Conservation (phyloP, 2,888 invertebrate genomes). For the Monochamus alternatus region DNA sequence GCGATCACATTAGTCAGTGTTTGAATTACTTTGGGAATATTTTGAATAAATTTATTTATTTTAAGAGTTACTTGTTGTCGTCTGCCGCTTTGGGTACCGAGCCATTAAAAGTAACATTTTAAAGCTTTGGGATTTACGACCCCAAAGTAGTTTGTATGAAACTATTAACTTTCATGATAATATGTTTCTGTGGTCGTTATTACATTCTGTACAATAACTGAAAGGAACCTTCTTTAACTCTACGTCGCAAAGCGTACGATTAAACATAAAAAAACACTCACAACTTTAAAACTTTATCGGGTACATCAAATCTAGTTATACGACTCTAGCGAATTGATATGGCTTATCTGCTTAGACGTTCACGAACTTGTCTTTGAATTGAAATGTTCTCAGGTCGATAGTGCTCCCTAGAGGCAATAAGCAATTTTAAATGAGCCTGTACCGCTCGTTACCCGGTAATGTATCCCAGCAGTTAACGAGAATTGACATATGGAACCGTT, state of each 20-base stretch:
- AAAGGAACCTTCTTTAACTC: too few species aligned
- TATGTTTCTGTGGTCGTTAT: too few species aligned
- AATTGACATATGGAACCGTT: conserved; percentile 10
- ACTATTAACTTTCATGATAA: too few species aligned
- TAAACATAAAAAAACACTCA: background rate
- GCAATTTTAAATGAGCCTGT: conserved; percentile 15
- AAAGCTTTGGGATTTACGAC: too few species aligned
- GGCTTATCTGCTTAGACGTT: conserved; percentile 22
- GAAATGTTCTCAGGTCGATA: conserved; percentile 16
- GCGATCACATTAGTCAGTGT: too few species aligned
- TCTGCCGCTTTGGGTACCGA: too few species aligned
- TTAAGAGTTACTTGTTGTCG: too few species aligned
- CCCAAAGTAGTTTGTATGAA: too few species aligned
- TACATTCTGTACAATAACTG: too few species aligned
- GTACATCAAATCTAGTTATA: conserved; percentile 20
- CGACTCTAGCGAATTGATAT: conserved; percentile 11
- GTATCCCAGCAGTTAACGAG: background rate
- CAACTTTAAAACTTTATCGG: conserved; percentile 12
- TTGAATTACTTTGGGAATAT: too few species aligned
- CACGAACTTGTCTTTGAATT: conserved; percentile 11
- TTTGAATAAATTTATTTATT: too few species aligned
- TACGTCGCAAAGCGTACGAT: background rate
- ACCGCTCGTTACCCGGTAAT: conserved; percentile 5
- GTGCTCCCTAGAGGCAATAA: conserved; percentile 17
- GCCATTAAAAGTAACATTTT: too few species aligned